These are phyloP conservation scores for Chaetodon auriga DNA, from an alignment of 2,113 vertebrate species.

Conservation along the genomic window DNA sequence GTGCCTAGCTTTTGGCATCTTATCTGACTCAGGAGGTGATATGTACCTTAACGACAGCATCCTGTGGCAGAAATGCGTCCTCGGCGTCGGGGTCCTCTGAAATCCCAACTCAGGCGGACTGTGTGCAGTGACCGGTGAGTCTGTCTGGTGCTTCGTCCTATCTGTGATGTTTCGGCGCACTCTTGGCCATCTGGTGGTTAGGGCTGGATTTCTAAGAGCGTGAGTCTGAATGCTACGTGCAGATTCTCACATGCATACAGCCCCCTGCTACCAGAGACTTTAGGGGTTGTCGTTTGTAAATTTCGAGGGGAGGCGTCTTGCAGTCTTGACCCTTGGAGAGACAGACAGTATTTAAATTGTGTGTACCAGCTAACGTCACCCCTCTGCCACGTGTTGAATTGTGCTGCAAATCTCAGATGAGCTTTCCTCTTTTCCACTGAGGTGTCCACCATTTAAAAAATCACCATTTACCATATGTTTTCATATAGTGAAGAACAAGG, in stretches of 20 bases:
- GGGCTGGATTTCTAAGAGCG: slow-evolving; percentile 45
- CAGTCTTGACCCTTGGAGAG: slow-evolving; percentile 19
- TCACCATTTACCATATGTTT: too few relatives aligned
- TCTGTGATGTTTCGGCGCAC: slow-evolving; percentile 28
- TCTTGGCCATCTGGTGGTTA: slow-evolving; percentile 65
- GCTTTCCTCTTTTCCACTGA: not conserved
- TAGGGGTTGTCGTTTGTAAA: slow-evolving; percentile 56
- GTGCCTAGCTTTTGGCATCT: not conserved
- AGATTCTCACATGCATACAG: slow-evolving; percentile 76
- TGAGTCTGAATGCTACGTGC: slow-evolving; percentile 82
- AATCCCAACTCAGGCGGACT: not conserved
- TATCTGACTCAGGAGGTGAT: not conserved
- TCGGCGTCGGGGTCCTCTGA: not conserved
- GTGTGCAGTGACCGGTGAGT: slow-evolving; percentile 1
- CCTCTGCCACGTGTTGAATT: slow-evolving; percentile 48
- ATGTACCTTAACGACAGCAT: slow-evolving; percentile 67
- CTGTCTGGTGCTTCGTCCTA: slow-evolving; percentile 17
- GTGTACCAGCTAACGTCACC: not conserved
- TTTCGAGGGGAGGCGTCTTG: slow-evolving; percentile 60
- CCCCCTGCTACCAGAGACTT: not conserved
- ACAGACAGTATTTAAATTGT: slow-evolving; percentile 5
- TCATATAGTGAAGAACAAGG: too few relatives aligned
- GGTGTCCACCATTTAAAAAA: not conserved
- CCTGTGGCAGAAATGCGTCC: slow-evolving; percentile 3
- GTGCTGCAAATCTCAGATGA: not conserved